Percentiles rank a stretch among this genome's conserved stretches.
phyloP scores from a whole-genome alignment of 2,797 vertebrate species.

The Otolemur crassicaudatus region DNA sequence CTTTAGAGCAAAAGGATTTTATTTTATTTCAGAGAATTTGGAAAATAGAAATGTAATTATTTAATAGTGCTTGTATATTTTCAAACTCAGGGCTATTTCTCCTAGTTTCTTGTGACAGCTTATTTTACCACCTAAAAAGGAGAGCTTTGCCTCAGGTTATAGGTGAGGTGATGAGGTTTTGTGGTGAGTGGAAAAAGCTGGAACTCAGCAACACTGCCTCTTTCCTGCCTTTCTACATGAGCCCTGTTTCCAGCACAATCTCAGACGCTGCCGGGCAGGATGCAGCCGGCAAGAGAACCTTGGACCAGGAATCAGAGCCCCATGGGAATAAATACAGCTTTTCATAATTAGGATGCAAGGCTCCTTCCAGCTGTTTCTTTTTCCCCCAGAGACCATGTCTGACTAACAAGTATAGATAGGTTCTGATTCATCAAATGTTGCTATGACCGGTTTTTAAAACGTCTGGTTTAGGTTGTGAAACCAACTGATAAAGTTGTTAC shows the following conservation, averaged over 20 bases:
- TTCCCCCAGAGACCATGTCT: constrained; percentile 58
- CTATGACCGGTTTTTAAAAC: constrained; percentile 21
- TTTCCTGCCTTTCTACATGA: neutral
- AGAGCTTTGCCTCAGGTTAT: neutral
- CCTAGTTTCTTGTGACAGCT: neutral
- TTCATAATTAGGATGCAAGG: constrained; percentile 40
- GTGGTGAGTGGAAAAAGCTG: neutral
- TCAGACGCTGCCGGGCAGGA: neutral
- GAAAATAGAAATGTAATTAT: neutral
- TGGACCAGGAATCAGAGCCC: neutral
- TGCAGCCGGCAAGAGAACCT: neutral
- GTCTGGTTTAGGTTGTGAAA: constrained; percentile 59
- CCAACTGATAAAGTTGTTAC: constrained; percentile 22
- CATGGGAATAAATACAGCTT: constrained; percentile 22
- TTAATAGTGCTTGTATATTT: neutral
- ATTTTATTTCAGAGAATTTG: neutral
- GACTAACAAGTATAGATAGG: constrained; percentile 45
- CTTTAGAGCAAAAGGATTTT: constrained; percentile 42
- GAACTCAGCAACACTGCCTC: neutral
- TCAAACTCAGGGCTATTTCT: neutral
- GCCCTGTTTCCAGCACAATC: neutral
- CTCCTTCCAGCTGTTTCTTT: constrained; percentile 57
- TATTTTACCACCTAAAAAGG: neutral
- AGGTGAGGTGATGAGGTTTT: neutral
- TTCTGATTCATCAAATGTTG: constrained; percentile 51